phyloP scores from a whole-genome alignment of 2,888 invertebrate genomes.

The Diaprepes abbreviatus region DNA sequence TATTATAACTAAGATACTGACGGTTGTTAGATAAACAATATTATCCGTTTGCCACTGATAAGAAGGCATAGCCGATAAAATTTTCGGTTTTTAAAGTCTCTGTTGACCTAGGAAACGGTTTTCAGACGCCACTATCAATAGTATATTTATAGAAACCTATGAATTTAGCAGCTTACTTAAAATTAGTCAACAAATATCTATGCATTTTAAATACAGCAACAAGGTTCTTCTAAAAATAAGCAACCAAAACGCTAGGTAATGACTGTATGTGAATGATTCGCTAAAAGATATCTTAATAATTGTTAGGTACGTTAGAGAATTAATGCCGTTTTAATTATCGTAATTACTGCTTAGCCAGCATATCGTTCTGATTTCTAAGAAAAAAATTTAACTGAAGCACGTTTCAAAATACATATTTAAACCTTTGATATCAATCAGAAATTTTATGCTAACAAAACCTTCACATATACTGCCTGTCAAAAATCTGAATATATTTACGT shows the following conservation, averaged over 20 bases:
- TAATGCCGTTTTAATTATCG: conserved; percentile 37
- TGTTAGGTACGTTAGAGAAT: conserved; percentile 19
- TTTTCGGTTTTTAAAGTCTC: background rate
- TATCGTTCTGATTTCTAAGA: conserved; percentile 15
- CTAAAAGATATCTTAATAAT: conserved; percentile 25
- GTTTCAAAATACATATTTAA: background rate
- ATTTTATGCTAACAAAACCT: too few species aligned
- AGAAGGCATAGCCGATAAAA: background rate
- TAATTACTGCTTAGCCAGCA: conserved; percentile 16
- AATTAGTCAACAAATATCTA: conserved; percentile 23
- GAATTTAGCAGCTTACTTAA: background rate
- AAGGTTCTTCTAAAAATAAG: conserved; percentile 40
- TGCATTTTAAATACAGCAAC: conserved; percentile 30
- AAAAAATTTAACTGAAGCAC: background rate
- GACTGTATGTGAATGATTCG: conserved; percentile 3
- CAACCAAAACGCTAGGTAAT: background rate
- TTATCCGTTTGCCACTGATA: background rate
- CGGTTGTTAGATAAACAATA: background rate
- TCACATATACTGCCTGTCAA: too few species aligned
- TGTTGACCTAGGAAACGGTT: background rate
- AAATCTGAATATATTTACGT: too few species aligned
- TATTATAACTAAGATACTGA: background rate
- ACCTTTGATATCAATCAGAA: too few species aligned
- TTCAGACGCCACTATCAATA: background rate
- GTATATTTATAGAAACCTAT: background rate